Evolutionary conservation across 1,140 invertebrate genomes (phyloP).

Genomic region (Nomia melanderi): DNA sequence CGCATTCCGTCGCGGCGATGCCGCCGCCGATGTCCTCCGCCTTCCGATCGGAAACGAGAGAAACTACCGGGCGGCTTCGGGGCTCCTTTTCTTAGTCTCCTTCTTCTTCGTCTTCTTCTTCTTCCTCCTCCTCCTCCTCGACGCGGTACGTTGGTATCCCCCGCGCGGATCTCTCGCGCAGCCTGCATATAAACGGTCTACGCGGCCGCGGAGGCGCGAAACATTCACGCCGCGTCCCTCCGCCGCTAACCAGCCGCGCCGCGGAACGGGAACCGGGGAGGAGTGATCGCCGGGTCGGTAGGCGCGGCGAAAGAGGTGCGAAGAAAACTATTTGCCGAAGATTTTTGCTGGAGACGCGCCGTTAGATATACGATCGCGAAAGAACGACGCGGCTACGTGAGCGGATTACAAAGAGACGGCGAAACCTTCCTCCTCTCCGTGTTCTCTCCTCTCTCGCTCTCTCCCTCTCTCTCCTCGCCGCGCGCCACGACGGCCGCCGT

Average conservation of each 20-base stretch:
- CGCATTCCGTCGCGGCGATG: slow-evolving; percentile 52
- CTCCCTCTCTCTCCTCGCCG: slow-evolving; percentile 40
- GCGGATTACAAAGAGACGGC: slow-evolving; percentile 34
- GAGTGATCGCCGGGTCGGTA: neutral
- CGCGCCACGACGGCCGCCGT: neutral
- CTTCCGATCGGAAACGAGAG: slow-evolving; percentile 22
- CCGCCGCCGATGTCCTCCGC: slow-evolving; percentile 16
- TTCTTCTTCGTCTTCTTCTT: no score
- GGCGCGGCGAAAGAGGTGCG: slow-evolving; percentile 63
- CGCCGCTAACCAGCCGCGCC: neutral
- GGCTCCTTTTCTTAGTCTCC: no score
- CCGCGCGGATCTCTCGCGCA: neutral
- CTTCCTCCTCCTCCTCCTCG: slow-evolving; percentile 7
- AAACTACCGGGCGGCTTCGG: no score
- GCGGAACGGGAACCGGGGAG: neutral
- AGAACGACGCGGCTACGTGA: slow-evolving; percentile 75
- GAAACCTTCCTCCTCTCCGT: no score
- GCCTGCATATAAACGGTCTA: neutral
- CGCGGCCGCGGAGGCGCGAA: slow-evolving; percentile 16
- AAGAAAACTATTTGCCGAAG: slow-evolving; percentile 72
- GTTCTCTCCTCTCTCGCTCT: neutral
- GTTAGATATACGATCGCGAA: slow-evolving; percentile 73
- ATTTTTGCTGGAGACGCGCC: slow-evolving; percentile 65
- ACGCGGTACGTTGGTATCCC: slow-evolving; percentile 17
- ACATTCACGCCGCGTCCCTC: neutral